Conservation (phyloP, 2,113 vertebrate genomes). For the Oreochromis spilurus region DNA sequence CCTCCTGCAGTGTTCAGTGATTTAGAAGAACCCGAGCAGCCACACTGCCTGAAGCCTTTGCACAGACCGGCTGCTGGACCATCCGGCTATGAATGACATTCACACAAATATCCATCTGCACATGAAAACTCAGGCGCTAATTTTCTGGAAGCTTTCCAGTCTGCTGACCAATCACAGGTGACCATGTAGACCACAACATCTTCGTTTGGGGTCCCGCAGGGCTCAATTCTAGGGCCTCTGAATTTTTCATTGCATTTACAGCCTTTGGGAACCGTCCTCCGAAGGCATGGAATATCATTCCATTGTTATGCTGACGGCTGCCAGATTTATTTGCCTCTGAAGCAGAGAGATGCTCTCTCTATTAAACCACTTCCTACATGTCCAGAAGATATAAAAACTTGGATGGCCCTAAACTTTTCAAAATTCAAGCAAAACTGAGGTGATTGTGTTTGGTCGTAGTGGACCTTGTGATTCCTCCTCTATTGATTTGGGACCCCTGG, state of each 20-base stretch:
- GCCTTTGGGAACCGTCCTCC: background rate
- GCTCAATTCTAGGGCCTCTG: background rate
- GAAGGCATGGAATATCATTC: background rate
- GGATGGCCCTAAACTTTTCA: no score
- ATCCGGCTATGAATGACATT: background rate
- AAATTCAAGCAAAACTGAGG: background rate
- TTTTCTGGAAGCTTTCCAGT: background rate
- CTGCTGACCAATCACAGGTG: background rate
- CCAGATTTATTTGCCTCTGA: no score
- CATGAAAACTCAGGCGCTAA: background rate
- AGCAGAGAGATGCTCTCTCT: no score
- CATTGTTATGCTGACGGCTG: background rate
- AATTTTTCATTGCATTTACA: background rate
- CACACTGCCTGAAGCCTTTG: background rate
- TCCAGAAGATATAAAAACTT: no score
- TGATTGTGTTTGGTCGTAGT: background rate
- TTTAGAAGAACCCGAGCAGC: rapidly evolving
- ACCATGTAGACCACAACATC: background rate
- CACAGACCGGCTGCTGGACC: background rate
- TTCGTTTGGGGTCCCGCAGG: background rate
- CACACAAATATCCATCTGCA: background rate
- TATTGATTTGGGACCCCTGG: background rate
- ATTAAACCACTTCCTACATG: no score
- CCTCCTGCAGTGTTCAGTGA: background rate
- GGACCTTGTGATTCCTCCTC: background rate